Evolutionary conservation across 1,140 invertebrate species (phyloP).

Genomic region (Drosophila auraria): DNA sequence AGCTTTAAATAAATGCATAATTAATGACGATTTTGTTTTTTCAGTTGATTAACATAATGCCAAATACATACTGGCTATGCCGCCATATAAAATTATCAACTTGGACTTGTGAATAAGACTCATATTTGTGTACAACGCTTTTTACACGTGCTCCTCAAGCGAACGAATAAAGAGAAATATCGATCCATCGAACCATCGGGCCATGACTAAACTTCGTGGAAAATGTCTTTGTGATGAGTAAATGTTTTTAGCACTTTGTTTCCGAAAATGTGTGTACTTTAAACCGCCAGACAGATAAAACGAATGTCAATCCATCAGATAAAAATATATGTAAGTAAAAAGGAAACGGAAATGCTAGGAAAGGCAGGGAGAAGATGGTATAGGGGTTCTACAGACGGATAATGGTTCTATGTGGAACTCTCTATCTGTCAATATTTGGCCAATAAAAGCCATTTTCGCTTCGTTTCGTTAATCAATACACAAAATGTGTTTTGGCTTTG

Average conservation of each 20-base stretch:
- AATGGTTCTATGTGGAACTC: conserved; percentile 23
- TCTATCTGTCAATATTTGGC: conserved; percentile 60
- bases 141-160: conserved; percentile 43
- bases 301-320: conserved; percentile 57
- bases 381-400: background rate
- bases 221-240: conserved; percentile 38
- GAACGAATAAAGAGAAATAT: conserved; percentile 21
- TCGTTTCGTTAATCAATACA: conserved; percentile 74
- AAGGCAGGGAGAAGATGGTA: background rate
- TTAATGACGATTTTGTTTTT: conserved; percentile 62
- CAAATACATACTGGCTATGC: conserved; percentile 24
- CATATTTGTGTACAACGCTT: conserved; percentile 15
- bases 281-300: conserved; percentile 13
- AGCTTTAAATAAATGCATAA: conserved; percentile 77
- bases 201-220: conserved; percentile 29
- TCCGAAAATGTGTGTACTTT: conserved; percentile 15
- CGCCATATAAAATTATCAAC: conserved; percentile 32
- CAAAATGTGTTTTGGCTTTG: conserved; percentile 36
- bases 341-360: conserved; percentile 27
- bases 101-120: conserved; percentile 40
- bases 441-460: conserved; percentile 73
- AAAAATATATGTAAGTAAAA: conserved; percentile 10
- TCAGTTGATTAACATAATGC: conserved; percentile 66
- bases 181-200: conserved; percentile 12
- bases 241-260: conserved; percentile 23